Percentiles rank a stretch among this genome's conserved stretches.
Conservation (phyloP, 2,888 invertebrate genomes). For the Rotaria magnacalcarata region DNA sequence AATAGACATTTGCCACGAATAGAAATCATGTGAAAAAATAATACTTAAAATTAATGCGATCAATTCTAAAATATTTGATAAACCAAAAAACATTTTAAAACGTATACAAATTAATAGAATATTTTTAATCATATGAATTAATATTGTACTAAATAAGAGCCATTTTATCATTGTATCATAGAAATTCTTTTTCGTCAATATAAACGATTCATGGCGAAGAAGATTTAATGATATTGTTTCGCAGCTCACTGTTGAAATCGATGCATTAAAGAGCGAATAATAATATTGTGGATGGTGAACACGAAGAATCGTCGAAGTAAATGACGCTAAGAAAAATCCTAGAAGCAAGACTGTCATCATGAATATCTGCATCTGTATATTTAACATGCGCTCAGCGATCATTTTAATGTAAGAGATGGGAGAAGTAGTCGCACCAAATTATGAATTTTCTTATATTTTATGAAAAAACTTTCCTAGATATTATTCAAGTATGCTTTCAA, state of each 20-base stretch:
- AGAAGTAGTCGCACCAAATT: too few species aligned
- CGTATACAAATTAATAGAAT: conserved; percentile 3
- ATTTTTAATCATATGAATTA: conserved; percentile 12
- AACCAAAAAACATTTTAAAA: conserved; percentile 7
- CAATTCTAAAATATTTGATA: conserved; percentile 4
- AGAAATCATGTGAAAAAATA: conserved; percentile 14
- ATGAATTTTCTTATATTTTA: too few species aligned
- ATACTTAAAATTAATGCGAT: conserved; percentile 1
- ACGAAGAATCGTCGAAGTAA: neutral
- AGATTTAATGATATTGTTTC: conserved; percentile 20
- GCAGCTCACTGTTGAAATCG: neutral
- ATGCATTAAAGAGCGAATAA: conserved; percentile 18
- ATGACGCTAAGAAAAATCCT: conserved; percentile 13
- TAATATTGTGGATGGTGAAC: conserved; percentile 15
- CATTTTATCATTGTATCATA: conserved; percentile 12
- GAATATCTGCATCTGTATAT: too few species aligned
- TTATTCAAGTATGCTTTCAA: too few species aligned
- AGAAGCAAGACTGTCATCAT: neutral
- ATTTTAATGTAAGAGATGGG: too few species aligned
- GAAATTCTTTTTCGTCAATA: neutral
- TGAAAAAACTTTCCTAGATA: too few species aligned
- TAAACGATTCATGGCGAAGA: neutral
- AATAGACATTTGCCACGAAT: conserved; percentile 24
- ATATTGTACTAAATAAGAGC: neutral
- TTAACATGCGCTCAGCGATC: too few species aligned